phyloP scores from a whole-genome alignment of 2,888 invertebrate genomes.

The Choreutis nemorana region DNA sequence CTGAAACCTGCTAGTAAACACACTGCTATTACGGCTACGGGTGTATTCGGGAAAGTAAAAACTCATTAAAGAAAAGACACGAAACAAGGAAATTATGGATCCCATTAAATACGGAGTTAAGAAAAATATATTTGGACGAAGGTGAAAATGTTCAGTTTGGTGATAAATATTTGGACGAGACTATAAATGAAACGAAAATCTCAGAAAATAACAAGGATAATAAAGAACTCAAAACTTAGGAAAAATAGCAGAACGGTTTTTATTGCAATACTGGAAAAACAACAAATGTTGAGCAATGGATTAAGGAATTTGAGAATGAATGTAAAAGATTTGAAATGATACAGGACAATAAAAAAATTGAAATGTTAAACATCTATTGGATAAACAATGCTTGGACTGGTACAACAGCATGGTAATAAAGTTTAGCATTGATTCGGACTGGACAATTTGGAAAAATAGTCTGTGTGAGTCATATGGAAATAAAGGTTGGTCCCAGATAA shows the following conservation, averaged over 20 bases:
- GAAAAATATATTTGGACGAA: no score
- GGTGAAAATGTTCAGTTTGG: no score
- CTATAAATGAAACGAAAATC: no score
- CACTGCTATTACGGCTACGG: no score
- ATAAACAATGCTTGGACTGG: slow-evolving; percentile 9
- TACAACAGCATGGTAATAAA: slow-evolving; percentile 12
- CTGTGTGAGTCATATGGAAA: slow-evolving; percentile 16
- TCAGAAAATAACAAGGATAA: no score
- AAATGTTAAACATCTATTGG: slow-evolving; percentile 9
- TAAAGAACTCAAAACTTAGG: slow-evolving; percentile 3
- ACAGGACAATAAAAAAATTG: slow-evolving; percentile 10
- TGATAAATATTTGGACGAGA: no score
- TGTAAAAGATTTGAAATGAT: no score
- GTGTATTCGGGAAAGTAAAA: no score
- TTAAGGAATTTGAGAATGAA: slow-evolving; percentile 8
- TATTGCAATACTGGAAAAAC: slow-evolving; percentile 7
- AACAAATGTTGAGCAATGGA: slow-evolving; percentile 6
- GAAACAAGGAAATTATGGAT: no score
- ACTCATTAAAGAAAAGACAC: no score
- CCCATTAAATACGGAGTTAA: no score
- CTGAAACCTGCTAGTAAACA: no score
- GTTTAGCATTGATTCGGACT: slow-evolving; percentile 10
- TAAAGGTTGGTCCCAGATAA: slow-evolving; percentile 15
- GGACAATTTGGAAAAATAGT: slow-evolving; percentile 14
- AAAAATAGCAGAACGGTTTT: slow-evolving; percentile 1